These are phyloP conservation scores for Physella acuta DNA, from an alignment of 1,140 invertebrate genomes.

Conservation along the genomic window DNA sequence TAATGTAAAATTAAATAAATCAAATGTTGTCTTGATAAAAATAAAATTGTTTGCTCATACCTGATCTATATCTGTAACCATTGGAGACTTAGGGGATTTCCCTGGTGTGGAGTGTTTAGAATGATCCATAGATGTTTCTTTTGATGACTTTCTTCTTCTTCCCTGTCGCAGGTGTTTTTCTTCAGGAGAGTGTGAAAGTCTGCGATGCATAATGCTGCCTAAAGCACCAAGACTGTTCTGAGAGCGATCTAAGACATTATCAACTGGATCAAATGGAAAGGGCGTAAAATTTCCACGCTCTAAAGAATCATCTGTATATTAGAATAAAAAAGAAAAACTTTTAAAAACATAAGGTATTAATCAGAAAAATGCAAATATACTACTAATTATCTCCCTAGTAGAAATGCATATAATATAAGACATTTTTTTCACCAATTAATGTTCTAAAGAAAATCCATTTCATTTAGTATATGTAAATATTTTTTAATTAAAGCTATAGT, in stretches of 20 bases:
- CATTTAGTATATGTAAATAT: too few species aligned
- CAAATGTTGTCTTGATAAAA: not conserved
- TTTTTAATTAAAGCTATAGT: too few species aligned
- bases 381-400: too few species aligned
- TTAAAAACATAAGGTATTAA: too few species aligned
- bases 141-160: not conserved
- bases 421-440: too few species aligned
- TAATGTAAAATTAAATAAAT: too few species aligned
- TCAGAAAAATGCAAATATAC: too few species aligned
- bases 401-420: too few species aligned
- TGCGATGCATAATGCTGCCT: not conserved
- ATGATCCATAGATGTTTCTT: not conserved
- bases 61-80: conserved; percentile 21
- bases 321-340: too few species aligned
- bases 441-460: too few species aligned
- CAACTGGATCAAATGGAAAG: conserved; percentile 12
- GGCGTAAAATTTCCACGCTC: not conserved
- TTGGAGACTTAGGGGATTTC: conserved; percentile 8
- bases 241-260: conserved; percentile 11
- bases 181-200: conserved; percentile 12
- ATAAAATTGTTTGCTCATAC: not conserved
- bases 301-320: too few species aligned
- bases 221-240: conserved; percentile 16
- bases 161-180: not conserved
- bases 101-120: not conserved